A percentile compares a stretch with the other conserved stretches of the same genome.
These are phyloP conservation scores for Bellardia bayeri DNA, from an alignment of 2,888 invertebrate genomes.

Conservation along the genomic window DNA sequence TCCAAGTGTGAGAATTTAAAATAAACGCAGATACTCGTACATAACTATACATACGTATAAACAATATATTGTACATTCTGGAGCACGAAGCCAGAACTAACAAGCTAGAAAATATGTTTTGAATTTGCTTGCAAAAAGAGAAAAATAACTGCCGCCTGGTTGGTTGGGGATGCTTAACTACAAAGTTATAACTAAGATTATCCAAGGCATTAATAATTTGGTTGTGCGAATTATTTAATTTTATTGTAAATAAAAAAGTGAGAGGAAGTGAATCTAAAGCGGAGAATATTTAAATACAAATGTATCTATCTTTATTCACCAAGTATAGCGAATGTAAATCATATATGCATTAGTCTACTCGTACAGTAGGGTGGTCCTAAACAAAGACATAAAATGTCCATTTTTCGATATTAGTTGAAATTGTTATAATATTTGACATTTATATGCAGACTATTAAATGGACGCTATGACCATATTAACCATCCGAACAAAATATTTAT, in stretches of 20 bases:
- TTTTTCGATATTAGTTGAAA: no score
- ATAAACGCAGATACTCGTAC: constrained; percentile 35
- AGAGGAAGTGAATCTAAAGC: neutral
- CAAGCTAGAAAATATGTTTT: constrained; percentile 46
- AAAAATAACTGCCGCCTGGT: constrained; percentile 13
- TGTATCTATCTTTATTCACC: no score
- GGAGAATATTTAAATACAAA: no score
- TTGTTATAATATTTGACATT: no score
- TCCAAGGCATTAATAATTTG: constrained; percentile 54
- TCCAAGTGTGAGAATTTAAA: constrained; percentile 52
- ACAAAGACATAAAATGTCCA: no score
- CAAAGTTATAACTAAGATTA: constrained; percentile 64
- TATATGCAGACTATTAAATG: no score
- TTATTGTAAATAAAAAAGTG: neutral
- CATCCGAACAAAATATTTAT: no score
- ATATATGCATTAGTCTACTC: no score
- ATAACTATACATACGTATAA: neutral
- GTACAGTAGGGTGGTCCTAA: no score
- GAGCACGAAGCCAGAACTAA: constrained; percentile 33
- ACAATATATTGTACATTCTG: constrained; percentile 3
- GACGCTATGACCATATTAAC: no score
- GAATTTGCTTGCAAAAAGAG: constrained; percentile 17
- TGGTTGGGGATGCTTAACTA: constrained; percentile 44
- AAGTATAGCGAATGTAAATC: no score
- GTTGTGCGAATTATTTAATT: constrained; percentile 28